These are phyloP conservation scores for Bilobella aurantiaca DNA, from an alignment of 1,140 invertebrate species.

Conservation along the genomic window DNA sequence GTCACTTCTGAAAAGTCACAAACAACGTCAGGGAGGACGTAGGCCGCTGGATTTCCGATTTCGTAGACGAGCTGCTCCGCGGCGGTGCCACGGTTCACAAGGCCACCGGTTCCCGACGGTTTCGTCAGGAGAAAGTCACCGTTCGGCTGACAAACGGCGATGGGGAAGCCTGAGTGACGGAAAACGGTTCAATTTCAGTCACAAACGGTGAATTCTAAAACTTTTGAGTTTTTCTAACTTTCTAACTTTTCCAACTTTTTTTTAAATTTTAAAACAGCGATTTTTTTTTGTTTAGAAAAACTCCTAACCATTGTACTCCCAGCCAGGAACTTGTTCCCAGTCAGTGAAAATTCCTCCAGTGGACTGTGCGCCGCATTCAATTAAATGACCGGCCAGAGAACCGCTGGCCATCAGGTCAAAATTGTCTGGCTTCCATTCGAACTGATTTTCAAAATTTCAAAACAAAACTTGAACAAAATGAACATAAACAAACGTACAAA, in stretches of 20 bases:
- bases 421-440: conserved; percentile 42
- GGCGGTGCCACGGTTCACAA: conserved; percentile 42
- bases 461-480: conserved; percentile 7
- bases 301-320: conserved; percentile 43
- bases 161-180: conserved; percentile 43
- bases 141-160: conserved; percentile 42
- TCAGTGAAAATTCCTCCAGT: conserved; percentile 49
- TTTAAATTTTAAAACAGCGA: background rate
- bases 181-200: background rate
- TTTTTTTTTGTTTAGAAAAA: conserved; percentile 4
- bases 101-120: conserved; percentile 44
- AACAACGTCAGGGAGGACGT: conserved; percentile 46
- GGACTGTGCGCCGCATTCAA: conserved; percentile 48
- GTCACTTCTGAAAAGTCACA: conserved; percentile 46
- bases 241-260: too few relatives aligned
- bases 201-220: too few relatives aligned
- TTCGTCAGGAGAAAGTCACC: conserved; percentile 45
- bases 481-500: too few relatives aligned
- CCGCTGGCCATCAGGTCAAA: conserved; percentile 42
- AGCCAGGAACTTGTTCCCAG: conserved; percentile 44
- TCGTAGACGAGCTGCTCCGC: conserved; percentile 48
- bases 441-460: conserved; percentile 28
- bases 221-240: too few relatives aligned
- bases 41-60: conserved; percentile 44
- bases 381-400: conserved; percentile 46